Percentiles rank a stretch among this genome's conserved stretches.
Evolutionary conservation across 2,888 invertebrate species (phyloP).

Genomic region (Pollenia amentaria): DNA sequence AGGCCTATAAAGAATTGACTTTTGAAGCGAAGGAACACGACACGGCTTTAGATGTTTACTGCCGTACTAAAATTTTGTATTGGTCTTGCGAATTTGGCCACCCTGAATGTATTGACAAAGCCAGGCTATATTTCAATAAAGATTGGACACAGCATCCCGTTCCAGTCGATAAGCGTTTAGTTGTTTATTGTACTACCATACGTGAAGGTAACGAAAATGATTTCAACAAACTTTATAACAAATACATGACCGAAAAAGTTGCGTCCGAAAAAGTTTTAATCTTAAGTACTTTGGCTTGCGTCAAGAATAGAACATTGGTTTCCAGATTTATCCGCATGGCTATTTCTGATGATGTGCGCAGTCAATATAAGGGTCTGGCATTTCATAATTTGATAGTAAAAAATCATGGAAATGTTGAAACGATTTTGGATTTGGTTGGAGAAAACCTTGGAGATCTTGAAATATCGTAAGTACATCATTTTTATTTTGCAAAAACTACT

Average conservation of each 20-base stretch:
- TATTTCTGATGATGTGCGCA: constrained; percentile 82
- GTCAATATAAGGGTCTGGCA: constrained; percentile 82
- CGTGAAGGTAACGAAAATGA: constrained; percentile 83
- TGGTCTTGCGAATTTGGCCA: too few relatives aligned
- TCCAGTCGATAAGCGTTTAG: constrained; percentile 87
- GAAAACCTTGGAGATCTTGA: constrained; percentile 75
- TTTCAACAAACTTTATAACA: constrained; percentile 88
- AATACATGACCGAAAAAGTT: constrained; percentile 86
- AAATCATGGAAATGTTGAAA: constrained; percentile 85
- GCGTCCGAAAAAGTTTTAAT: constrained; percentile 87
- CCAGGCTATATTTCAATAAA: too few relatives aligned
- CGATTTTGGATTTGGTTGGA: constrained; percentile 77
- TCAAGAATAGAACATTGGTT: constrained; percentile 84
- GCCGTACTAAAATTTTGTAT: constrained; percentile 87
- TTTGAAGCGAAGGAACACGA: constrained; percentile 84
- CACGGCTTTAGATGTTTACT: constrained; percentile 86
- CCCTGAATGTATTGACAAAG: constrained; percentile 87
- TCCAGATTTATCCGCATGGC: constrained; percentile 85
- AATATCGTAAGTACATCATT: constrained; percentile 79
- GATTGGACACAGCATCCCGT: constrained; percentile 82
- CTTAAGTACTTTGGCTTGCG: too few relatives aligned
- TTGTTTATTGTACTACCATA: constrained; percentile 89
- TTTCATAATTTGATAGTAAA: constrained; percentile 85
- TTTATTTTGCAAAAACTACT: not conserved
- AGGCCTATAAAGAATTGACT: constrained; percentile 85